Percentiles rank a stretch among this genome's conserved stretches.
Evolutionary conservation across 2,888 invertebrate species (phyloP).

Genomic region (Stenolophus ochropezus): DNA sequence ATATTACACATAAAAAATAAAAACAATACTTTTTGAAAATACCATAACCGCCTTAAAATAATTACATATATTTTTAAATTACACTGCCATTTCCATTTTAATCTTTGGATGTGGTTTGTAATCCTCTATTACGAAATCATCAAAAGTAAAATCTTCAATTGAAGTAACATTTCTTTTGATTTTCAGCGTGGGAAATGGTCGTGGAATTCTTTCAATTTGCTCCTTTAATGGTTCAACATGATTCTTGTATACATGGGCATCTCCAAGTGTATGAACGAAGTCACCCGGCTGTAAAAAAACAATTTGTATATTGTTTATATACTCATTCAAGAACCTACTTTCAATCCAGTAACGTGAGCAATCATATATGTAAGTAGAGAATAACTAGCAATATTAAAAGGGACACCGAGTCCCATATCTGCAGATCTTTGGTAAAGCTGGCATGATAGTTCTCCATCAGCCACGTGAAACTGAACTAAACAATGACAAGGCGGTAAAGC

Average conservation of each 20-base stretch:
- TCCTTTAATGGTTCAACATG: conserved; percentile 89
- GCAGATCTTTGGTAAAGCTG: conserved; percentile 97
- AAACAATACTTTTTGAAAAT: background rate
- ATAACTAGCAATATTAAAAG: conserved; percentile 98
- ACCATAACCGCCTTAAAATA: conserved; percentile 32
- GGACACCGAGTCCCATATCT: conserved; percentile 98
- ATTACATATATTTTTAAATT: conserved; percentile 65
- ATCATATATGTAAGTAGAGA: conserved; percentile 95
- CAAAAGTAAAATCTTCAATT: conserved; percentile 91
- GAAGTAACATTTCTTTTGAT: conserved; percentile 83
- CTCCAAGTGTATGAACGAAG: conserved; percentile 95
- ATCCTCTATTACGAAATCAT: conserved; percentile 89
- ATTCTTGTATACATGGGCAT: conserved; percentile 95
- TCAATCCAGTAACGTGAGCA: conserved; percentile 93
- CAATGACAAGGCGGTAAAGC: conserved; percentile 98
- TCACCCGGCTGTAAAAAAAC: conserved; percentile 84
- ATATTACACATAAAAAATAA: background rate
- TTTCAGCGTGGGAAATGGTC: conserved; percentile 86
- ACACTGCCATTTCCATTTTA: conserved; percentile 94
- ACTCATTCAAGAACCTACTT: conserved; percentile 75
- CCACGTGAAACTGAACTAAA: conserved; percentile 95
- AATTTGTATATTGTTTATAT: conserved; percentile 51
- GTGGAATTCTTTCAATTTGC: conserved; percentile 87
- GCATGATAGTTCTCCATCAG: conserved; percentile 88
- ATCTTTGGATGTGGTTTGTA: conserved; percentile 94